Evolutionary conservation across 2,113 vertebrate genomes (phyloP).

Genomic region (Pycnonotus jocosus): DNA sequence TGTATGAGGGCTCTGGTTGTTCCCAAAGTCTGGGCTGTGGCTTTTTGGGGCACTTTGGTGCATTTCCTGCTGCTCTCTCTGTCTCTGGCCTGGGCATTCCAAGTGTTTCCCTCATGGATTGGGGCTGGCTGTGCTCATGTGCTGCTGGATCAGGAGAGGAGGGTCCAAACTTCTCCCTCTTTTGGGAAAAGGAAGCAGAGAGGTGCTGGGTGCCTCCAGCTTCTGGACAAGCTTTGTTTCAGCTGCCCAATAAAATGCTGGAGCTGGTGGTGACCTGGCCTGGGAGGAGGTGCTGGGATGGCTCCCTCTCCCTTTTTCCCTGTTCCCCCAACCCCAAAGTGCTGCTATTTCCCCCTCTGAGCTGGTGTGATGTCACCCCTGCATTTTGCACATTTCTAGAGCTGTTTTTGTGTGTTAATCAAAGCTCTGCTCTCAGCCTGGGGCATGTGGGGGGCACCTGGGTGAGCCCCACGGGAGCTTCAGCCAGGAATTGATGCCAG

Average conservation of each 20-base stretch:
- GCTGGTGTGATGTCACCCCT: rapidly evolving
- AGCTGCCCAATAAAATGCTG: rapidly evolving
- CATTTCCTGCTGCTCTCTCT: not conserved
- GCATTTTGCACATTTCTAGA: rapidly evolving
- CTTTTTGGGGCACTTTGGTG: not conserved
- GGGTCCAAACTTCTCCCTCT: rapidly evolving
- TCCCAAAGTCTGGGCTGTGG: not conserved
- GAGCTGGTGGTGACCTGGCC: not conserved
- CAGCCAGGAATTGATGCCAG: not conserved
- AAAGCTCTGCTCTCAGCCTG: not conserved
- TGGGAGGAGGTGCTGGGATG: not conserved
- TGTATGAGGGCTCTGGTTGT: not conserved
- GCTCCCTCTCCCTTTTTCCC: not conserved
- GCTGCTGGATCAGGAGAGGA: not conserved
- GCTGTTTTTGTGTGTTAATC: rapidly evolving
- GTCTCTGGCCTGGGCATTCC: not conserved
- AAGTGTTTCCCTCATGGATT: not conserved
- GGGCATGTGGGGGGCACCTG: not conserved
- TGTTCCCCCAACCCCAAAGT: rapidly evolving
- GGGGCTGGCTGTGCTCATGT: not conserved
- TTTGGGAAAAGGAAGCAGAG: not conserved
- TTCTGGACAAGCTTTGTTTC: not conserved
- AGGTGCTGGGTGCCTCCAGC: not conserved
- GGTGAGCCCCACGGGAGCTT: not conserved
- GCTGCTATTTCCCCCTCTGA: rapidly evolving